Evolutionary conservation across 2,888 invertebrate species (phyloP), one percentile per base, ranked within the genome.

Genomic region (Eupithecia abbreviata): DNA sequence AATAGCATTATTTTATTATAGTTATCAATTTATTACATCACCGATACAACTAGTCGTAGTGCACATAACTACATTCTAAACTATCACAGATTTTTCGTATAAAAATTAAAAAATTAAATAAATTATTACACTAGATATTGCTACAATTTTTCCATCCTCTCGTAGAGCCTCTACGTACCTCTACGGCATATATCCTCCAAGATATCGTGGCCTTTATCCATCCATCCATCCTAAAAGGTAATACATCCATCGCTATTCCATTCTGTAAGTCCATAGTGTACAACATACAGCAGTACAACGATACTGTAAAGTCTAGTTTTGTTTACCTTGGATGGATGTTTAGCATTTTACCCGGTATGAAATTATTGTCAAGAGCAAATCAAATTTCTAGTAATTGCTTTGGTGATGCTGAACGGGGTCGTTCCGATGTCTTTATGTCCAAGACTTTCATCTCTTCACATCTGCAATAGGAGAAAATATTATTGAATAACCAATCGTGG

Each of bases 391-490:
- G 84, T 13, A 95, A 87, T 47, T 92, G 93, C 80, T 90, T 92
- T 18, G 94, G 94, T 43, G 94, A 91, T 58, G 85, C 85, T 3
- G 94, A 91, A 10, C 92, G 89, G 51, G 93, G 88, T 83, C 91
- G 87, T 45, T 91, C 90, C n/a, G 90, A 86, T 4, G 89, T 87
- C 81, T 89, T 93, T 77, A 89, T 85, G 71, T 90, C 90, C 77
- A 95, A 84, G 13, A 94, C 92, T 78, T 91, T 91, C 95, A 95
- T 95, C 84, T 95, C 95, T 87, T 95, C 94, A 79, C 91, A 92
- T 82, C 95, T 95, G 90, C 90, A 90, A 84, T 55, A 82, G 4
- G n/a, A 82, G 67, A 71, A 15, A 67, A 18, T 4, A n/a, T 18
- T 9, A 9, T 58, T 58, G 2, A 58, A 58, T 6, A 7, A 43